Conservation (phyloP, 1,140 invertebrate genomes). For the Pararge aegeria region DNA sequence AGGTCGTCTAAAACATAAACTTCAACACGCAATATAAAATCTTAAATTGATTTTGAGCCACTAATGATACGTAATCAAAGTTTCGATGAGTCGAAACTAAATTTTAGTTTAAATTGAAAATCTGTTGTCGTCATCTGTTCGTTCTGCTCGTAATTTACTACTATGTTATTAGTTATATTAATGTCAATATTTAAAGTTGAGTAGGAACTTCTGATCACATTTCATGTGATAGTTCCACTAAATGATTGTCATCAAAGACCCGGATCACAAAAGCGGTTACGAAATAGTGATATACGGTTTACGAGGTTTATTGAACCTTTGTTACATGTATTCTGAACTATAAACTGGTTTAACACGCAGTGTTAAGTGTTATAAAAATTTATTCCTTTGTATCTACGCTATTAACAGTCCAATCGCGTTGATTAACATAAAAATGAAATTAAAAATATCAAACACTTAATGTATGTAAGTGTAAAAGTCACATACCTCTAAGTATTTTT, state of each 20-base stretch:
- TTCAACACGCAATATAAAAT: slow-evolving; percentile 5
- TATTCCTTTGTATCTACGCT: no score
- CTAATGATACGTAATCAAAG: slow-evolving; percentile 10
- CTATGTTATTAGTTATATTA: not conserved
- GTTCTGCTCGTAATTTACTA: not conserved
- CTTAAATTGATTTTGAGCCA: slow-evolving; percentile 5
- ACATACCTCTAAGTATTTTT: no score
- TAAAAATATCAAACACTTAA: no score
- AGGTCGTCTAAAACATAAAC: slow-evolving; percentile 1
- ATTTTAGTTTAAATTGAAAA: slow-evolving; percentile 7
- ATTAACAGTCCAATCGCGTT: no score
- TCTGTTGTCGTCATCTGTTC: not conserved
- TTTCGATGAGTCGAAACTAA: not conserved
- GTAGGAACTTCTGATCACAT: not conserved
- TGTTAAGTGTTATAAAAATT: not conserved
- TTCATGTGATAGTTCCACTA: not conserved
- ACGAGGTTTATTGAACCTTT: slow-evolving; percentile 1
- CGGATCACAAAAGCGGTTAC: not conserved
- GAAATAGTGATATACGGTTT: not conserved
- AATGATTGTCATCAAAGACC: not conserved
- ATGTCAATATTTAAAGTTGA: not conserved
- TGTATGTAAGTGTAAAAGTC: no score
- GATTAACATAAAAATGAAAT: no score
- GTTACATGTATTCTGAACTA: not conserved
- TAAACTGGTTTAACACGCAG: not conserved